Evolutionary conservation across 2,113 vertebrate genomes (phyloP).

Genomic region (Trogon surrucura): DNA sequence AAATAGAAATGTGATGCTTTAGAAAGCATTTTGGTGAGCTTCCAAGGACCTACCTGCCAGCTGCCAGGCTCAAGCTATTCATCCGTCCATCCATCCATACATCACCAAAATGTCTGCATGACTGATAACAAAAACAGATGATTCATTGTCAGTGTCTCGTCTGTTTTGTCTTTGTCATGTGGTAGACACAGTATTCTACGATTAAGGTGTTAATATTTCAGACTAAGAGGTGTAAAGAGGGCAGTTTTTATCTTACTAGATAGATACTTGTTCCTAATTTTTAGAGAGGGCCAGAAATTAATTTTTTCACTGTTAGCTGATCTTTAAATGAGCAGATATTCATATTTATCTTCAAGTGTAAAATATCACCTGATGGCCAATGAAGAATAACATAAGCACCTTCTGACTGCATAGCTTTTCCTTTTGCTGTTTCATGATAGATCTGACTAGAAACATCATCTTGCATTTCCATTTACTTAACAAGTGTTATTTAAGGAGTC

Average conservation of each 20-base stretch:
- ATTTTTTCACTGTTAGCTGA: background rate
- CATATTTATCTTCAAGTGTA: background rate
- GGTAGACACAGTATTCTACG: background rate
- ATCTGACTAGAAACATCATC: background rate
- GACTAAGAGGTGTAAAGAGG: background rate
- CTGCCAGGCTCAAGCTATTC: constrained; percentile 19
- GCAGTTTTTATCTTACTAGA: background rate
- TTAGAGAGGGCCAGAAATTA: background rate
- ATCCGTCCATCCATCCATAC: background rate
- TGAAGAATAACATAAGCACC: background rate
- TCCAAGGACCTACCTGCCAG: constrained; percentile 37
- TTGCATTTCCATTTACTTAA: background rate
- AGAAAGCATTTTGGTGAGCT: constrained; percentile 17
- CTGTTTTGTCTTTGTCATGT: constrained; percentile 5
- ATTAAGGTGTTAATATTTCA: background rate
- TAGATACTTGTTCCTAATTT: background rate
- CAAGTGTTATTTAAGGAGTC: background rate
- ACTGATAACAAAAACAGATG: constrained; percentile 24
- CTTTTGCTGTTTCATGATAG: background rate
- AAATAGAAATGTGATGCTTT: background rate
- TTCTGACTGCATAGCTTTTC: too few species aligned
- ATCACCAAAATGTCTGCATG: background rate
- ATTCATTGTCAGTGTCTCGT: background rate
- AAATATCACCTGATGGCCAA: background rate
- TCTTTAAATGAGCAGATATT: background rate